Evolutionary conservation across 2,797 vertebrate genomes (phyloP), one percentile per base, ranked within the genome.

Genomic region (Nannoperca obscura): DNA sequence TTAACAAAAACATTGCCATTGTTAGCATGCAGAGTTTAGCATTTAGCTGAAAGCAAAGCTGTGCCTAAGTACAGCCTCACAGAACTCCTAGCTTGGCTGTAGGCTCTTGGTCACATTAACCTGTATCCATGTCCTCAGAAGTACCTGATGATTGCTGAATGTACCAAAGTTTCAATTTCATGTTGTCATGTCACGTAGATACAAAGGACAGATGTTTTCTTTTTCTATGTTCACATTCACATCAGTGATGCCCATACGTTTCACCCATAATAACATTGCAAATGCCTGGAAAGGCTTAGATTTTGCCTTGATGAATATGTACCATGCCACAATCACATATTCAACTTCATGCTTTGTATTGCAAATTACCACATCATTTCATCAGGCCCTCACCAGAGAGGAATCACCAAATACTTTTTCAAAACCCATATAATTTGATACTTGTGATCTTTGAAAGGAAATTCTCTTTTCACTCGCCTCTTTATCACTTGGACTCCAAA

Each of bases 401-500:
- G 12, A 44, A 27, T 42, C 17, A 44, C 50, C 52, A 62, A 71
- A 34, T 14, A 65, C 13, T 3, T 40, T 32, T 30, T 47, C 12
- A 15, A 53, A 46, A 27, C 30, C 52, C 2, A 8, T 44, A 7
- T 40, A 36, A 57, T 53, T 34, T 61, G 20, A 71, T 58, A 57
- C 36, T 68, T 22, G 38, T 63, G 47, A 15, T 59, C 15, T 49
- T 60, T 22, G 32, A 55, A 60, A 22, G 20, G 53, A 71, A n/a
- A 38, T 70, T 74, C 53, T 57, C 17, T 63, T 70, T 68, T 59
- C 19, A 49, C 52, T 63, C 14, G 7, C 19, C 54, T 63, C 2
- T 61, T 68, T 46, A 69, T 65, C 57, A 49, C 36, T 0, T 27
- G 10, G 52, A 71, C 54, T 74, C 12, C 38, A 70, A 55, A 68